Evolutionary conservation across 2,113 vertebrate genomes (phyloP), one percentile per base, ranked within the genome.

Genomic region (Mirounga angustirostris): DNA sequence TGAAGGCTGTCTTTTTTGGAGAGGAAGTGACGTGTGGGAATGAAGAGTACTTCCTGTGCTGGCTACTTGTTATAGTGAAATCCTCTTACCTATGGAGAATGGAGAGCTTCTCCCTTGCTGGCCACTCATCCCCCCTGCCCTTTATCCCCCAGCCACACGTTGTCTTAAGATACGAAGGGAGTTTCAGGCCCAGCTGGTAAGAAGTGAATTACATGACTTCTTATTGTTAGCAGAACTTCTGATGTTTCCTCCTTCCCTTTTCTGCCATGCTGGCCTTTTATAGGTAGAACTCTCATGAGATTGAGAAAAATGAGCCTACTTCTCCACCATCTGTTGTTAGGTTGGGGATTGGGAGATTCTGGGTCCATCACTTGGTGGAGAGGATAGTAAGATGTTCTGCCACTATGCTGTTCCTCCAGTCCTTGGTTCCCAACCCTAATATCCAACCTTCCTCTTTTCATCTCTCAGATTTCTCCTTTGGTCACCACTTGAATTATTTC

Each of bases 61-160:
- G 11, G 9, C 28, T 36, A 71, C 5, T 22, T 63, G 46, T 43
- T 19, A 19, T 22, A 28, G 33, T 61, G 56, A 94, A 36, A 58
- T 22, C 33, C 9, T 78, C 5, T 7, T 69, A 15, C 21, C 18
- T 26, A 0, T 46, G 24, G 22, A 73, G 30, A 89, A 89, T 5
- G 54, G 21, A 40, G 26, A 52, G 5, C 16, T 22, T 52, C 50
- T 24, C 5, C n/a, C 24, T 61, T 24, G 74, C 15, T 58, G 19
- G 33, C 26, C 1, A 13, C 21, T 67, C 7, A 1, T 56, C 2
- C 16, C 40, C 52, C 5, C 0, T 58, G 22, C n/a, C 21, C 21
- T 30, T 1, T 81, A 36, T 36, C 13, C 22, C 74, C 5, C n/a
- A 40, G 21, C 8, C 28, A 36, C 7, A 16, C 50, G 15, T 40